Evolutionary conservation across 2,797 vertebrate species (phyloP).

Genomic region (Rhinatrema bivittatum): DNA sequence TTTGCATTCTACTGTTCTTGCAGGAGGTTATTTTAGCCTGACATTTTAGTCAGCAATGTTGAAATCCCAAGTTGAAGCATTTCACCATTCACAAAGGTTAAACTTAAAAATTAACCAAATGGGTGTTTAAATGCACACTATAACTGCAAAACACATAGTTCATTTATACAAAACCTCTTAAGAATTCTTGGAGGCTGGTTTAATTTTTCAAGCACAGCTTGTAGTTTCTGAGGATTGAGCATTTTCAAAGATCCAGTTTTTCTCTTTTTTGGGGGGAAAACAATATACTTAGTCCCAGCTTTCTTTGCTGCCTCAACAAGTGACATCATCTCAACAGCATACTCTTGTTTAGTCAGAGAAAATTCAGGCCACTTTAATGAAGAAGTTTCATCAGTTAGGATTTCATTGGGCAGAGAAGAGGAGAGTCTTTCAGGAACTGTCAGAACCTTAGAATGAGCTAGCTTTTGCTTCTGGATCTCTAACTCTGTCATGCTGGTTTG

Average conservation of each 20-base stretch:
- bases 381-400: not conserved
- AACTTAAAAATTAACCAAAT: not conserved
- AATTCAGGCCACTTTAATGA: not conserved
- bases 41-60: too few species aligned
- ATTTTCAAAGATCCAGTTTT: slow-evolving; percentile 22
- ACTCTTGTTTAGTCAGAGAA: not conserved
- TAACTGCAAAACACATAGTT: slow-evolving; percentile 5
- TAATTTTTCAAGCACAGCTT: slow-evolving; percentile 29
- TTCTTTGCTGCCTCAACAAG: slow-evolving; percentile 24
- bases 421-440: not conserved
- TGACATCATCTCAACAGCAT: slow-evolving; percentile 1
- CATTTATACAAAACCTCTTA: slow-evolving; percentile 32
- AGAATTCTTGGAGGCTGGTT: slow-evolving; percentile 23
- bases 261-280: slow-evolving; percentile 25
- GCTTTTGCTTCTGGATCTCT: slow-evolving; percentile 26
- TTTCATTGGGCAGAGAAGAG: not conserved
- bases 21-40: too few species aligned
- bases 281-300: slow-evolving; percentile 19
- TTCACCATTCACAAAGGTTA: not conserved
- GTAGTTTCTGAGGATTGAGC: slow-evolving; percentile 14
- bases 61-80: too few species aligned
- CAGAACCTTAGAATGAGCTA: slow-evolving; percentile 4
- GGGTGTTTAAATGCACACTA: not conserved
- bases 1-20: too few species aligned
- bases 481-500: slow-evolving; percentile 39